phyloP scores from a whole-genome alignment of 2,113 vertebrate species.

The Aix galericulata region DNA sequence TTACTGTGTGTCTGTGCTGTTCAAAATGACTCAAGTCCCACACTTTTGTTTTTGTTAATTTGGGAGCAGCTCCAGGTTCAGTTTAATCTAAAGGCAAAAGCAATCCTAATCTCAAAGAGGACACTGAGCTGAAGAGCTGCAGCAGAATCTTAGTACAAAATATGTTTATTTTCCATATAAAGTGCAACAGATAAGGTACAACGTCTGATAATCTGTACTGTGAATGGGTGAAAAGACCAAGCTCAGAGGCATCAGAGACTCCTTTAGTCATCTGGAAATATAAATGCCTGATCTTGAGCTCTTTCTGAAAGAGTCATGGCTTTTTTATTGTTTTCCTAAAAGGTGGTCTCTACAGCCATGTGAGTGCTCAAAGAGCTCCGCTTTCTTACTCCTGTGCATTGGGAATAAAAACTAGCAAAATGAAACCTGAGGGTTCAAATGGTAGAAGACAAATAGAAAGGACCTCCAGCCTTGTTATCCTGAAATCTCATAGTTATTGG shows the following conservation, averaged over 20 bases:
- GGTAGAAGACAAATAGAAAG: not conserved
- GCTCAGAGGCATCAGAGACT: not conserved
- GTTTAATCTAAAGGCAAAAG: not conserved
- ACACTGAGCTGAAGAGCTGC: not conserved
- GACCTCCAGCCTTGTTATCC: not conserved
- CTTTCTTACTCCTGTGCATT: not conserved
- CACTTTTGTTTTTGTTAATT: not conserved
- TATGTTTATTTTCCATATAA: not conserved
- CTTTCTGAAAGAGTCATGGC: not conserved
- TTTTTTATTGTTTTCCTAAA: not conserved
- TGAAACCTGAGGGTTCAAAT: not conserved
- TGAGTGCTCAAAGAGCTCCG: not conserved
- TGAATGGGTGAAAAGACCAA: not conserved
- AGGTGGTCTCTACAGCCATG: rapidly evolving
- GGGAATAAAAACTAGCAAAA: not conserved
- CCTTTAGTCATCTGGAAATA: not conserved
- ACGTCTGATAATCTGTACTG: not conserved
- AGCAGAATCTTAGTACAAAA: not conserved
- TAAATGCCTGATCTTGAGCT: not conserved
- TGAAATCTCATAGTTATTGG: not conserved
- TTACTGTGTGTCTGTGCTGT: not conserved
- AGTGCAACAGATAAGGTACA: not conserved
- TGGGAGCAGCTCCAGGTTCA: not conserved
- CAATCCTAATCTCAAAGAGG: not conserved
- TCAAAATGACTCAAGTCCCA: not conserved